phyloP scores from a whole-genome alignment of 2,888 invertebrate genomes.

The Nowickia ferox region DNA sequence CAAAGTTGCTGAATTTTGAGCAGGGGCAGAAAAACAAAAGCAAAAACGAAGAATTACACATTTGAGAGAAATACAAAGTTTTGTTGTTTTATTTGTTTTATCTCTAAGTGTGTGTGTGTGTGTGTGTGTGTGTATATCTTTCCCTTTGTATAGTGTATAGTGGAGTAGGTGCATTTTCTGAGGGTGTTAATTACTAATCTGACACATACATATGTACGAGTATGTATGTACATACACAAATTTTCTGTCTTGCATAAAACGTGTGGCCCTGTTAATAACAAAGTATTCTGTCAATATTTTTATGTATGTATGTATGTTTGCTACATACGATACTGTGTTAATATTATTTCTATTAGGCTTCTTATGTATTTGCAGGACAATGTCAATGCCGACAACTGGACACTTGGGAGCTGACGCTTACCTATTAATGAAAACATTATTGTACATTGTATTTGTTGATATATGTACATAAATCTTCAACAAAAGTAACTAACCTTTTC shows the following conservation, averaged over 20 bases:
- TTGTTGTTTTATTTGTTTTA: not conserved
- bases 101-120: not conserved
- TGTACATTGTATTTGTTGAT: not conserved
- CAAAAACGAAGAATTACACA: not conserved
- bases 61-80: not conserved
- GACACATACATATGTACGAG: not conserved
- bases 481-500: not conserved
- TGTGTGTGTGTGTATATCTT: not conserved
- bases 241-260: not conserved
- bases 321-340: not conserved
- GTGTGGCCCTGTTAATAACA: not conserved
- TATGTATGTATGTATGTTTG: not conserved
- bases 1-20: not conserved
- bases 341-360: not conserved
- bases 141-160: not conserved
- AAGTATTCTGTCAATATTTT: not conserved
- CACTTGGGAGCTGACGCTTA: constrained; percentile 1
- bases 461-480: constrained; percentile 1
- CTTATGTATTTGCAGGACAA: not conserved
- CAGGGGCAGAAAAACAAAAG: not conserved
- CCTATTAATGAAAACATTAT: not conserved
- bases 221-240: not conserved
- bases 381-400: constrained; percentile 8
- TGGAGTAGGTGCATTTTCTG: too few species aligned
- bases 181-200: not conserved